Evolutionary conservation across 2,888 invertebrate species (phyloP), one percentile per base, ranked within the genome.

Genomic region (Rhynchonema sp.): DNA sequence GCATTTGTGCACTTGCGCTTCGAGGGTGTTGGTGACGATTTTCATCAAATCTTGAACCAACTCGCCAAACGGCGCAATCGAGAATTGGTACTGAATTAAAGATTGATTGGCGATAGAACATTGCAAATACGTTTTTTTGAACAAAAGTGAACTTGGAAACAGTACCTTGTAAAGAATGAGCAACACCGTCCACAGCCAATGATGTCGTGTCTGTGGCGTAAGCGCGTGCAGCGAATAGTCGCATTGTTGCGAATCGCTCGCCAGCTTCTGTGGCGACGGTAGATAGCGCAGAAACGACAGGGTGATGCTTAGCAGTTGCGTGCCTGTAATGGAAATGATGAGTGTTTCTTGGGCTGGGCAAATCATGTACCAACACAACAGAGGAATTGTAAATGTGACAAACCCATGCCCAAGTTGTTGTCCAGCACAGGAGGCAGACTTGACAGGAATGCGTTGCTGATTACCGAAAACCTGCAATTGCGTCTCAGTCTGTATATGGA

Each of bases 161-260:
- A n/a, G n/a, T 74, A 88, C 90, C 83, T 98, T 98, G 73, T 98
- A 98, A 1, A 98, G 79, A 59, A 96, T 82, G 22, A 96, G 88
- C 22, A 94, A 82, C 26, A 94, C 76, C 1, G 92, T 82, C 81
- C 87, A 85, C 23, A 98, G 81, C 96, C 98, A 98, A 65, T 86
- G 85, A 53, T 87, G 80, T 2, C 96, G 78, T 20, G 84, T 82
- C 71, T 88, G 86, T 0, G 88, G 83, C 64, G 78, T 79, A 1
- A 82, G 81, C 20, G 80, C 78, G 62, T 75, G 74, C 63, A 71
- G 78, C 22, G 91, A 87, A 74, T 89, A 91, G 65, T 79, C 79
- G 1, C 82, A 81, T 6, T 80, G 79, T 62, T 78, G 76, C 64
- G 83, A 83, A 64, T 80, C 80, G 62, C 76, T 76, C 58, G 78